Base-by-base conservation (phyloP, 1,140 invertebrate genomes). In the Manduca sexta region DNA sequence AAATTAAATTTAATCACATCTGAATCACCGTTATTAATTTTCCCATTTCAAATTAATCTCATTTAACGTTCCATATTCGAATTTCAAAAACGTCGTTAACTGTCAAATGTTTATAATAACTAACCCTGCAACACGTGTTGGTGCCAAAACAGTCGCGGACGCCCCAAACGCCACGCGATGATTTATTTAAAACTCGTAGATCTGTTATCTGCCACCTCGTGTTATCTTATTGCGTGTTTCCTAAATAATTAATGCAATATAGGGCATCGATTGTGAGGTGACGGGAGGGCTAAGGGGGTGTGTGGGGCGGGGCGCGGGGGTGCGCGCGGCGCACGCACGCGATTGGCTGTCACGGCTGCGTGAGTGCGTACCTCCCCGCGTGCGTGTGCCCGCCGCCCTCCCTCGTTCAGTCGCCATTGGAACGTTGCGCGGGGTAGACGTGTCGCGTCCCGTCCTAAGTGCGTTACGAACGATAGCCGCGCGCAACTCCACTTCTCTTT, bases 161-260 rank as follows among this genome's bases (percentile, higher is more conserved):
- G 13, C n/a, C 29, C 12, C 12, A 21, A 49, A 65, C 52, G 58
- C n/a, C n/a, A n/a, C 56, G 51, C 57, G 65, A 79, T 84, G 78
- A 84, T 84, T 80, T 80, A 82, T 82, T 78, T 80, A 76, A 80
- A 76, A 62, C 56, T 55, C 52, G 54, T 53, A 73, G 74, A 79
- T 77, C 76, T 75, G 68, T 82, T 82, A 82, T 82, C 80, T 76
- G 72, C 74, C 78, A 84, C 77, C 79, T 84, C 65, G 70, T 71
- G 78, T 85, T 87, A 86, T 85, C 82, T 82, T 73, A 86, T 86
- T 85, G 85, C 81, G 80, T 86, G 85, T 85, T 86, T 86, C 81
- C 79, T 83, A 83, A 83, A 83, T 83, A 83, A 85, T 85, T 85
- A 85, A 85, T 83, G 82, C 79, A 86, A 86, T 86, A 87, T 84